These are phyloP conservation scores for Apocheima hispidaria DNA, from an alignment of 2,888 invertebrate species.

Conservation along the genomic window DNA sequence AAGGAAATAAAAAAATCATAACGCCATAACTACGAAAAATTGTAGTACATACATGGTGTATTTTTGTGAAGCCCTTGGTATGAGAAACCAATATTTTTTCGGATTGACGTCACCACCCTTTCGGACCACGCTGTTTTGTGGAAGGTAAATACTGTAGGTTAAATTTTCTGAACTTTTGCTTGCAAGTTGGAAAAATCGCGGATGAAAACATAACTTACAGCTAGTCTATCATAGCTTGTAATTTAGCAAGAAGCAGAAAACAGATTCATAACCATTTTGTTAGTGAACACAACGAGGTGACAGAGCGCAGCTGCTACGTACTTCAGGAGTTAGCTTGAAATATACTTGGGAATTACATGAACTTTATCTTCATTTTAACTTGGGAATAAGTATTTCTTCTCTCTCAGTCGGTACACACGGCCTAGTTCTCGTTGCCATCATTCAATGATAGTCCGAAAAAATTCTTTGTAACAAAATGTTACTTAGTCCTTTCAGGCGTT, in stretches of 20 bases:
- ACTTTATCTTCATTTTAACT: conserved; percentile 20
- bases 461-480: not conserved
- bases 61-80: no score
- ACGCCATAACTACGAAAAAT: no score
- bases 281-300: conserved; percentile 15
- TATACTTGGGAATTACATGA: conserved; percentile 24
- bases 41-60: no score
- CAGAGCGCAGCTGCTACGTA: conserved; percentile 24
- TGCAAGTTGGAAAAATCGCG: not conserved
- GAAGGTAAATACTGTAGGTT: no score
- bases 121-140: no score
- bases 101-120: no score
- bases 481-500: not conserved
- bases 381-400: conserved; percentile 15
- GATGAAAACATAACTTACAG: not conserved
- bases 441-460: not conserved
- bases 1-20: no score
- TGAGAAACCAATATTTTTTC: no score
- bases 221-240: conserved; percentile 8
- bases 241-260: conserved; percentile 13
- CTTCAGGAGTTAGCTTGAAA: conserved; percentile 15
- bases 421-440: not conserved
- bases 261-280: conserved; percentile 38
- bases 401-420: not conserved
- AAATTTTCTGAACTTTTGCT: no score